Percentiles rank a stretch among this genome's conserved stretches.
phyloP scores from a whole-genome alignment of 2,797 vertebrate species.

The Aldrovandia affinis region DNA sequence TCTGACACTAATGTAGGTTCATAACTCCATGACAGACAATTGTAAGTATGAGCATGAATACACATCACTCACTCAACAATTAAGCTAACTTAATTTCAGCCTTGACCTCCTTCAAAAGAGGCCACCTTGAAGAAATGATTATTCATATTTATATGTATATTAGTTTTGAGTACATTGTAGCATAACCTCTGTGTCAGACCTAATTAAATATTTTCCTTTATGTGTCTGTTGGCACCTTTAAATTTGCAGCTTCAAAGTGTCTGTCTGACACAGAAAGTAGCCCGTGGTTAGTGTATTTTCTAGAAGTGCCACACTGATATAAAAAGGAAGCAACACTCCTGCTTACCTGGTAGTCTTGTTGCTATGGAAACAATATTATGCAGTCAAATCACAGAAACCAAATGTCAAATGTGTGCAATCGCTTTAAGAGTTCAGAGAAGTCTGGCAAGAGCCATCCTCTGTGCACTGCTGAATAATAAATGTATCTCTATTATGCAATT shows the following conservation, averaged over 20 bases:
- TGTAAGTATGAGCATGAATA: not conserved
- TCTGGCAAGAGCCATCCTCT: not conserved
- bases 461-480: too few species aligned
- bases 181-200: not conserved
- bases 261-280: not conserved
- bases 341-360: not conserved
- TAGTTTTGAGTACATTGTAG: not conserved
- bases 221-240: too few species aligned
- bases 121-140: not conserved
- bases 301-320: not conserved
- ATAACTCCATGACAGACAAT: not conserved
- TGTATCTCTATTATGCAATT: too few species aligned
- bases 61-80: not conserved
- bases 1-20: not conserved
- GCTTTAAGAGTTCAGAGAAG: not conserved
- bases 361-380: not conserved
- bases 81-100: not conserved
- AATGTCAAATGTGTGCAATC: not conserved
- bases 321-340: not conserved
- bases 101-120: not conserved
- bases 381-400: not conserved
- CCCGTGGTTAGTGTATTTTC: not conserved
- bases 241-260: not conserved
- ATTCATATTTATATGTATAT: not conserved
- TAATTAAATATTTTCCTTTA: not conserved